phyloP scores from a whole-genome alignment of 2,888 invertebrate genomes.

The Sphaerophoria taeniata region DNA sequence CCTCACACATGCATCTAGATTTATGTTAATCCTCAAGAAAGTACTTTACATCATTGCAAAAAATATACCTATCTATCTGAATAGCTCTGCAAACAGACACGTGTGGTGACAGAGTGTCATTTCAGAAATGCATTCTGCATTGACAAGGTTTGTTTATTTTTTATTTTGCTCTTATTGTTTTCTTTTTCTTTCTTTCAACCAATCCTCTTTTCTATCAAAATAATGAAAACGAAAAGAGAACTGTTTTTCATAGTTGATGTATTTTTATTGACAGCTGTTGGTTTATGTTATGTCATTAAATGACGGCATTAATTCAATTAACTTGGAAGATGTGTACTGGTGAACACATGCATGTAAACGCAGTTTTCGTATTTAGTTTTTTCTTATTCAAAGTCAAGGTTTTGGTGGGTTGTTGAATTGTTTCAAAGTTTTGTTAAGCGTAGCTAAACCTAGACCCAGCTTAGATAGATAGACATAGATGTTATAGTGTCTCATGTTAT shows the following conservation, averaged over 20 bases:
- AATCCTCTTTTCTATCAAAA: background rate
- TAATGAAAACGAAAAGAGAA: background rate
- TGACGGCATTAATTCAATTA: slow-evolving; percentile 18
- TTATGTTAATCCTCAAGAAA: slow-evolving; percentile 14
- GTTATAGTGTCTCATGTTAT: too few species aligned
- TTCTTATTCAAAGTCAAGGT: background rate
- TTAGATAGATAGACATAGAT: too few species aligned
- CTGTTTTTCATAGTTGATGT: background rate
- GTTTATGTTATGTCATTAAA: background rate
- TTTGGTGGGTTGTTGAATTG: too few species aligned
- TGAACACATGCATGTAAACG: too few species aligned
- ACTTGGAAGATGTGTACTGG: background rate
- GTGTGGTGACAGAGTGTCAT: slow-evolving; percentile 20
- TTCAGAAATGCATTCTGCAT: slow-evolving; percentile 8
- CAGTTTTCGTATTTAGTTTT: background rate
- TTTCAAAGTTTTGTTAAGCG: too few species aligned
- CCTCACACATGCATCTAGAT: slow-evolving; percentile 17
- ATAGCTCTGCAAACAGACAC: slow-evolving; percentile 19
- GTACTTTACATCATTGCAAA: background rate
- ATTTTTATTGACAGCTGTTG: background rate
- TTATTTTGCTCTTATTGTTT: background rate
- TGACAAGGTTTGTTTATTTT: slow-evolving; percentile 8
- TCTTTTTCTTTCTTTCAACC: background rate
- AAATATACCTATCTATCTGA: slow-evolving; percentile 16
- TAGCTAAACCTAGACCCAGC: too few species aligned